Evolutionary conservation across 64 coral and sea anemone species (phyloP).

Genomic region (Acropora yongei): DNA sequence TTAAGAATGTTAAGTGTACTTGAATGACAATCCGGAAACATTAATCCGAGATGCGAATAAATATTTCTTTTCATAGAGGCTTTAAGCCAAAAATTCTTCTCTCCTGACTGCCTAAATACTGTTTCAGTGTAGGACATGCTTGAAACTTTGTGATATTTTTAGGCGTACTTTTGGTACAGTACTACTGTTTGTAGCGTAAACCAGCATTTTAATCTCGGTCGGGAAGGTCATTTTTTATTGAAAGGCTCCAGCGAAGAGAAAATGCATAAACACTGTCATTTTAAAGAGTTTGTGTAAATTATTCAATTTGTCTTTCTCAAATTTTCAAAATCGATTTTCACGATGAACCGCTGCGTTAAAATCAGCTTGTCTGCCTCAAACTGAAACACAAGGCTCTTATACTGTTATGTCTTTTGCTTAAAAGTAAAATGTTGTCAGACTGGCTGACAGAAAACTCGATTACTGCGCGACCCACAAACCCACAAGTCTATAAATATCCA

Average conservation of each 20-base stretch:
- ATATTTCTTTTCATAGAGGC: not conserved
- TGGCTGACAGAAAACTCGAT: not conserved
- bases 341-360: not conserved
- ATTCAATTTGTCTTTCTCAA: not conserved
- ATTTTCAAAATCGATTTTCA: not conserved
- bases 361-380: not conserved
- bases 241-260: not conserved
- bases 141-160: not conserved
- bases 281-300: not conserved
- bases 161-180: not conserved
- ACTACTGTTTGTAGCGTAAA: not conserved
- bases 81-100: too few relatives aligned
- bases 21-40: conserved; percentile 7
- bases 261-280: not conserved
- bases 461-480: not conserved
- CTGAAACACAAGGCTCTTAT: not conserved
- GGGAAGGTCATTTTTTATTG: not conserved
- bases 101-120: too few relatives aligned
- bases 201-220: not conserved
- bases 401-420: not conserved
- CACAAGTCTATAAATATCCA: not conserved
- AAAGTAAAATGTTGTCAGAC: not conserved
- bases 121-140: too few relatives aligned
- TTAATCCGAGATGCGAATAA: not conserved
- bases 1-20: not conserved